phyloP scores from a whole-genome alignment of 2,888 invertebrate genomes.

The Phania funesta region DNA sequence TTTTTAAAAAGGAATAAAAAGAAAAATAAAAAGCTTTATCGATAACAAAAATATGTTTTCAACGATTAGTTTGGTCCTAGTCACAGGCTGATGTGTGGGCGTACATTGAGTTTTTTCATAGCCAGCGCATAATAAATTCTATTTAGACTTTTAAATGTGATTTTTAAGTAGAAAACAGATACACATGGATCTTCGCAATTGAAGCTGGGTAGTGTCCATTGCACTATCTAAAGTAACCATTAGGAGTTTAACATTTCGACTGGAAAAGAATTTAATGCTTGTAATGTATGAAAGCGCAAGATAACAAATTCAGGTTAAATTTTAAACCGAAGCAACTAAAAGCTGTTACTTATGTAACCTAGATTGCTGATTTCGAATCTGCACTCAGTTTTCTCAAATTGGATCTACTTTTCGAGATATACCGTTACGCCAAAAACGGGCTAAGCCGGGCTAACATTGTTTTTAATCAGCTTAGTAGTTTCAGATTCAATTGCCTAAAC shows the following conservation, averaged over 20 bases:
- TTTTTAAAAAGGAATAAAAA: background rate
- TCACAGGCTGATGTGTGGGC: background rate
- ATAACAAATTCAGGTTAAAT: too few species aligned
- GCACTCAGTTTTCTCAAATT: too few species aligned
- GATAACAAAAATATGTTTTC: slow-evolving; percentile 45
- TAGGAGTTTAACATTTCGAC: slow-evolving; percentile 42
- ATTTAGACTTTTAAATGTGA: slow-evolving; percentile 51
- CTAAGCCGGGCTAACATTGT: too few species aligned
- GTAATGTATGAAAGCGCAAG: too few species aligned
- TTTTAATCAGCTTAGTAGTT: too few species aligned
- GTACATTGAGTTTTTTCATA: background rate
- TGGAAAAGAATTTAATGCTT: background rate
- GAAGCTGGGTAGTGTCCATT: background rate
- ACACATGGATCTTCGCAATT: slow-evolving; percentile 29
- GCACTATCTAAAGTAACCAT: slow-evolving; percentile 47
- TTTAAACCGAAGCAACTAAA: too few species aligned
- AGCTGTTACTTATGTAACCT: too few species aligned
- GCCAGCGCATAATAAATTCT: slow-evolving; percentile 34
- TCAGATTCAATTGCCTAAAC: too few species aligned
- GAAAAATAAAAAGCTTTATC: background rate
- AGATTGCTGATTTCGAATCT: too few species aligned
- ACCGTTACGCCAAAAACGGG: too few species aligned
- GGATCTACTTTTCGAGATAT: too few species aligned
- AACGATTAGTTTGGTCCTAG: slow-evolving; percentile 52
- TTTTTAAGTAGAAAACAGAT: slow-evolving; percentile 22